phyloP scores from a whole-genome alignment of 2,113 vertebrate genomes.

The Neoarius graeffei region DNA sequence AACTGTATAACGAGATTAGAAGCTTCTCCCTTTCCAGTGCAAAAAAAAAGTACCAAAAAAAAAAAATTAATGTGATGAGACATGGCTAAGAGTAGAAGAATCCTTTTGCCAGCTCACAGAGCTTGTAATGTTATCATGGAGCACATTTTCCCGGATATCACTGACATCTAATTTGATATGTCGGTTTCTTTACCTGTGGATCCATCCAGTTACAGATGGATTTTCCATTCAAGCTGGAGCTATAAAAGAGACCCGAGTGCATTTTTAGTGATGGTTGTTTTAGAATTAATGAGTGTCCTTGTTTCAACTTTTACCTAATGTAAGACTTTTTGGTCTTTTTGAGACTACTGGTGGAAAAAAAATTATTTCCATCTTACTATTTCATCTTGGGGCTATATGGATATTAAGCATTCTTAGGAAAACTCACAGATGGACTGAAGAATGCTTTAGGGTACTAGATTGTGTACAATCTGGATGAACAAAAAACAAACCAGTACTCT shows the following conservation, averaged over 20 bases:
- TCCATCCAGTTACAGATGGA: not conserved
- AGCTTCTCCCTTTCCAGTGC: no score
- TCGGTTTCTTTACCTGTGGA: not conserved
- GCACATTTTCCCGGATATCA: conserved; percentile 19
- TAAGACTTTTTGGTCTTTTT: not conserved
- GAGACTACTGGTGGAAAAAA: not conserved
- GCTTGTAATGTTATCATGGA: conserved; percentile 2
- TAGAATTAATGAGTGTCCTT: not conserved
- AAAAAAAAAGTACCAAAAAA: no score
- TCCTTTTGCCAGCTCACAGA: not conserved
- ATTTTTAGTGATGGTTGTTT: not conserved
- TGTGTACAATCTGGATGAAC: not conserved
- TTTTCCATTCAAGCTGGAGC: conserved; percentile 11
- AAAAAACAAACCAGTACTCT: not conserved
- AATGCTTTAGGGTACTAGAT: not conserved
- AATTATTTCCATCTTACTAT: not conserved
- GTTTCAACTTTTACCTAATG: not conserved
- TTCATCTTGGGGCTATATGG: not conserved
- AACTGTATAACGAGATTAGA: no score
- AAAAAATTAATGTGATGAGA: conserved; percentile 12
- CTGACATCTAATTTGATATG: conserved; percentile 25
- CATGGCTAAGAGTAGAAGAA: conserved; percentile 18
- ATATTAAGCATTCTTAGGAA: not conserved
- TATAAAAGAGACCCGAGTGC: not conserved
- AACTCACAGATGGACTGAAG: not conserved